phyloP scores from a whole-genome alignment of 2,888 invertebrate species.

The Nymphalis urticae region DNA sequence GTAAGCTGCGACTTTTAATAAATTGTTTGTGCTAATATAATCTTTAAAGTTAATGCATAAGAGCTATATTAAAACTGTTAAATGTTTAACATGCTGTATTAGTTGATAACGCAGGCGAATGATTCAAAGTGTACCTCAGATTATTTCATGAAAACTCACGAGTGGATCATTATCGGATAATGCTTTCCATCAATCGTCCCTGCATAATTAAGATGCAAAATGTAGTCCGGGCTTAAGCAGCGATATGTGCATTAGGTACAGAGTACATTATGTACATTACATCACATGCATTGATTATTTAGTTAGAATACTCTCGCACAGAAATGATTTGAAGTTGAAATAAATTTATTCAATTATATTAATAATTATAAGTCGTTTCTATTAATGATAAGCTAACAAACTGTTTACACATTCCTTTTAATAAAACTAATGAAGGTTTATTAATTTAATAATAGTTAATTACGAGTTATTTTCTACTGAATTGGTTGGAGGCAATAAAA shows the following conservation, averaged over 20 bases:
- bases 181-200: conserved; percentile 63
- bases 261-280: background rate
- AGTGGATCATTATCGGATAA: conserved; percentile 60
- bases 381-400: conserved; percentile 23
- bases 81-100: conserved; percentile 22
- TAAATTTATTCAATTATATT: conserved; percentile 21
- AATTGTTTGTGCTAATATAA: conserved; percentile 21
- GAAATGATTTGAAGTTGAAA: conserved; percentile 15
- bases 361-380: conserved; percentile 19
- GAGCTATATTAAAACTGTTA: conserved; percentile 13
- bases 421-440: conserved; percentile 40
- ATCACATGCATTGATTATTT: background rate
- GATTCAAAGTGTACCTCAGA: conserved; percentile 45
- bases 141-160: conserved; percentile 66
- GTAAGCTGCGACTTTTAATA: conserved; percentile 21
- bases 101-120: conserved; percentile 36
- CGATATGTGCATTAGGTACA: conserved; percentile 13
- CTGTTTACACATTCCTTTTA: conserved; percentile 33
- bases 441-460: conserved; percentile 54
- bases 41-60: conserved; percentile 27
- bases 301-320: conserved; percentile 1
- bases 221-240: conserved; percentile 31
- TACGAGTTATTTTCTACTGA: conserved; percentile 62
- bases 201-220: conserved; percentile 64
- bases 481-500: conserved; percentile 63